Base-by-base conservation (phyloP, 2,797 vertebrate species). In the Knipowitschia caucasica region DNA sequence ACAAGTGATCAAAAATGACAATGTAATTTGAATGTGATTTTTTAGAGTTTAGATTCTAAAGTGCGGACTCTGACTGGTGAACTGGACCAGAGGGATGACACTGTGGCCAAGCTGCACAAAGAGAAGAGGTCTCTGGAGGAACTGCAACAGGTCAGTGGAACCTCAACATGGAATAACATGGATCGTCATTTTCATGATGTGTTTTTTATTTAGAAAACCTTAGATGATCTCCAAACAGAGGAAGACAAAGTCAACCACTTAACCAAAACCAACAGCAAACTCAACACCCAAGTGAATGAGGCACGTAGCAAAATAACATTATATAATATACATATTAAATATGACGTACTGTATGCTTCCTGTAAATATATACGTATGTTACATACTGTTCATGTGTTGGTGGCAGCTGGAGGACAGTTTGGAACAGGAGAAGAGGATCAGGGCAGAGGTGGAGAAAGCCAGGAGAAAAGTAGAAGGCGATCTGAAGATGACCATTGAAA, bases 341-440 rank as follows among this genome's bases (percentile, higher is more conserved):
- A n/a, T n/a, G n/a, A n/a, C n/a, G n/a, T n/a, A n/a, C n/a, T n/a
- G n/a, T n/a, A n/a, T n/a, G n/a, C n/a, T n/a, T n/a, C n/a, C n/a
- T n/a, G n/a, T n/a, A n/a, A n/a, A n/a, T n/a, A n/a, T n/a, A n/a
- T n/a, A n/a, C n/a, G n/a, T n/a, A n/a, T n/a, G n/a, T n/a, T n/a
- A n/a, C n/a, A n/a, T n/a, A 64, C 18, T 57, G 45, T 64, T 27
- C 58, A 15, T 39, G 45, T 71, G 53, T 59, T 55, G 50, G 12
- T 68, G 50, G 54, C 61, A 89, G 78, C 62, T 85, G 42, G 82
- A 91, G 49, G 83, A 87, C 68, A 90, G 81, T 44, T 86, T 75
- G 74, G 85, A 92, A 61, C 77, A 91, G 72, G 88, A 91, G 80
- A 91, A 92, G 69, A 88, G 86, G 64, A 91, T 89, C 40, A 69